Conservation (phyloP, 2,113 vertebrate species). For the Tricholaema leucomelas region DNA sequence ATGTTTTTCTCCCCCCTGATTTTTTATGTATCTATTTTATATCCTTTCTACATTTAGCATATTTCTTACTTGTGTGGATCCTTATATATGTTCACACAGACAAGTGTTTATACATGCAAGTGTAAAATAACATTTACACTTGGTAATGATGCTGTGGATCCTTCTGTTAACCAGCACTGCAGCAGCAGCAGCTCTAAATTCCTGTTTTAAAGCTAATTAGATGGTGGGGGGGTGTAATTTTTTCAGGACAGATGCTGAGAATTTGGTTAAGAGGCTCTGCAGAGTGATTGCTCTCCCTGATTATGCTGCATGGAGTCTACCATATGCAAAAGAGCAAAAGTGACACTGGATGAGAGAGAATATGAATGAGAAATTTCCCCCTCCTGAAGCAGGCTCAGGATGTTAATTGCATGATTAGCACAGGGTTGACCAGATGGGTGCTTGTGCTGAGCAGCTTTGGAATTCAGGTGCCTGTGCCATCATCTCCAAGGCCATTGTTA, state of each 20-base stretch:
- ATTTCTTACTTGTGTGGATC: neutral
- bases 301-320: neutral
- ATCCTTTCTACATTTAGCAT: neutral
- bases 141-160: neutral
- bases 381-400: neutral
- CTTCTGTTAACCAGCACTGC: neutral
- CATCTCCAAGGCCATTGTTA: neutral
- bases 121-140: neutral
- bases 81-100: neutral
- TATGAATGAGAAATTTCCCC: neutral
- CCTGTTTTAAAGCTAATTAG: slow-evolving; percentile 5
- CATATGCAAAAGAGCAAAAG: neutral
- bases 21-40: neutral
- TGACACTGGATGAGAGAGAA: neutral
- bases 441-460: neutral
- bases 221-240: neutral
- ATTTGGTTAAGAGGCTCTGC: neutral
- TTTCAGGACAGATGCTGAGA: slow-evolving; percentile 21
- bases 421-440: neutral
- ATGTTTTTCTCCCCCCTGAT: neutral
- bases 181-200: neutral
- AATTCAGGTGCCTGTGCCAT: neutral
- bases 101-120: neutral
- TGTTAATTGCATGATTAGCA: neutral
- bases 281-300: neutral